Base-by-base conservation (phyloP, 2,113 vertebrate species). In the Hypocryptadius cinnamomeus region DNA sequence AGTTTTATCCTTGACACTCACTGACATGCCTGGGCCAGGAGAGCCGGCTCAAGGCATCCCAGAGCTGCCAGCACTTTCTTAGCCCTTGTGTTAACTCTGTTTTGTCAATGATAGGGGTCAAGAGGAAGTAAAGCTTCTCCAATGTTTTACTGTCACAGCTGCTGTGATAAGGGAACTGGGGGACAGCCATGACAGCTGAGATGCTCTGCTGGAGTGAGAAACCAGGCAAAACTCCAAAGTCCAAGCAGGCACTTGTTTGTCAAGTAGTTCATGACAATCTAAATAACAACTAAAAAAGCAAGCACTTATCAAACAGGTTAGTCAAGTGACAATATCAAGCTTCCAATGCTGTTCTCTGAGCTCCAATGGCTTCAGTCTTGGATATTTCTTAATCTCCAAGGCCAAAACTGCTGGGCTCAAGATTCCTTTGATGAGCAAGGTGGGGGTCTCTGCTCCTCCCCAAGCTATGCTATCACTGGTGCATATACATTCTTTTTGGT, bases 401-500 rank as follows among this genome's bases (percentile, higher is more conserved):
- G 33, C 24, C 28, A 71, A 74, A 72, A 45, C 14, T 71, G 18
- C 33, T 2, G 2, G 5, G 42, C 18, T 91, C 18, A 33, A 78
- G 73, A 23, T 4, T 13, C 11, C 15, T 60, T 65, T 76, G 35
- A 47, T 40, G 25, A 48, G 33, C 14, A 65, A 53, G 19, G 4
- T 31, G 9, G 3, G 23, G 4, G 4, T 31, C 45, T 77, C 73
- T 3, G 2, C 8, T 61, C 28, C 48, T 65, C 25, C 24, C n/a
- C 27, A 57, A 4, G 20, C 28, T 65, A 21, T 40, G 27, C 10
- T 35, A 2, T 42, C 8, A 11, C 45, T 47, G 30, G 5, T 59
- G 33, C 0, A 1, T 18, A 8, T 4, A 20, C 15, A 15, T 11
- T 1, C 7, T 6, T 53, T 56, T 66, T 28, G 50, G 7, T 23